Conservation (phyloP, 2,113 vertebrate species). For the Mugil cephalus region DNA sequence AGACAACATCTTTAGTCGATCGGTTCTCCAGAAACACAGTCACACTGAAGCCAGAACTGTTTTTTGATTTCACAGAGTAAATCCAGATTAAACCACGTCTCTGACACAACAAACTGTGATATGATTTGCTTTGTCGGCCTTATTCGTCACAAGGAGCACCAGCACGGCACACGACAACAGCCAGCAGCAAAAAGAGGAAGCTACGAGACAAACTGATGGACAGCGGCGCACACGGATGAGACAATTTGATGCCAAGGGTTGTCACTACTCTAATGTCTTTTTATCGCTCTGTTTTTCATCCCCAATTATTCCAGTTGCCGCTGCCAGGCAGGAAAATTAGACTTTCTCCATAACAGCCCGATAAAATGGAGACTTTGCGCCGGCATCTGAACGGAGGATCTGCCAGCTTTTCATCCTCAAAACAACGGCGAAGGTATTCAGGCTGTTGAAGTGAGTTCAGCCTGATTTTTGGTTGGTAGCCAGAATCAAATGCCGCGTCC, state of each 20-base stretch:
- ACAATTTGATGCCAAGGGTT: conserved; percentile 6
- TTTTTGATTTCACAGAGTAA: conserved; percentile 8
- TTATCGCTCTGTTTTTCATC: background rate
- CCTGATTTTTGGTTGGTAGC: too few species aligned
- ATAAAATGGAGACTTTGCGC: too few species aligned
- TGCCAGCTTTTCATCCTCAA: too few species aligned
- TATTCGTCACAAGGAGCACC: conserved; percentile 9
- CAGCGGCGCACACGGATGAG: background rate
- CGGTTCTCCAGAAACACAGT: background rate
- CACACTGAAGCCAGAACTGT: background rate
- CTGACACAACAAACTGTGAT: conserved; percentile 9
- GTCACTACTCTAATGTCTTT: background rate
- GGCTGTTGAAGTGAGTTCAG: too few species aligned
- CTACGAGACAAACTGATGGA: conserved; percentile 4
- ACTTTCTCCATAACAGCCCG: too few species aligned
- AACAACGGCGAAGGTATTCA: too few species aligned
- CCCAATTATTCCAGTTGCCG: too few species aligned
- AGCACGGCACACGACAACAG: background rate
- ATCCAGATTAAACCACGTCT: conserved; percentile 31
- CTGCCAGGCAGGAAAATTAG: too few species aligned
- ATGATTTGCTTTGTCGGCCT: conserved; percentile 16
- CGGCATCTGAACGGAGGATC: too few species aligned
- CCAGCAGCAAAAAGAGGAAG: background rate
- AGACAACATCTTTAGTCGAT: background rate
- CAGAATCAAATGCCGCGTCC: too few species aligned